These are phyloP conservation scores for Drosophila teissieri DNA, from an alignment of 1,140 invertebrate species.

Conservation along the genomic window DNA sequence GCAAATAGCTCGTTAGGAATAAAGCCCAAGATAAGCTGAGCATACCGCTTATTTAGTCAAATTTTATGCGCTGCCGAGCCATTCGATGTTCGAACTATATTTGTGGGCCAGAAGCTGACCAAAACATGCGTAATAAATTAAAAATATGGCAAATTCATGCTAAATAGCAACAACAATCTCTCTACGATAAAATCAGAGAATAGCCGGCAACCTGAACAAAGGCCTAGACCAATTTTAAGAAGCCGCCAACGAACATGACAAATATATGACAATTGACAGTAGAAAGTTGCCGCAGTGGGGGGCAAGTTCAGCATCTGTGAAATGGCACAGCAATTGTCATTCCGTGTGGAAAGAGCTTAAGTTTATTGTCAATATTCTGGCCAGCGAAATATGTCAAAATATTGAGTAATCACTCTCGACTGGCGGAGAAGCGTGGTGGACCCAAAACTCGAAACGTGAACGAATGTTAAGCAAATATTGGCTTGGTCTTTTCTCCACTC, in stretches of 20 bases:
- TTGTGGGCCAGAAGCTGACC: constrained; percentile 59
- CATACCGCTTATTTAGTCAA: constrained; percentile 54
- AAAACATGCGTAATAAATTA: constrained; percentile 69
- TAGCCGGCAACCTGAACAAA: constrained; percentile 41
- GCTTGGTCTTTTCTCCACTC: constrained; percentile 36
- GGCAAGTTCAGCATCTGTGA: constrained; percentile 34
- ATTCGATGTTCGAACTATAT: constrained; percentile 17
- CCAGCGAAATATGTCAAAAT: constrained; percentile 72
- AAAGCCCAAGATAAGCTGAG: constrained; percentile 20
- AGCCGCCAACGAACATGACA: constrained; percentile 68
- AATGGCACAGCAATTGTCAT: constrained; percentile 82
- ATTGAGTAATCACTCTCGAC: constrained; percentile 72
- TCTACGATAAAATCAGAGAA: constrained; percentile 2
- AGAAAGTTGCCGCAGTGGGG: constrained; percentile 72
- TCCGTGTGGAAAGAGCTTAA: constrained; percentile 76
- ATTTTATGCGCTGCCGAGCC: constrained; percentile 17
- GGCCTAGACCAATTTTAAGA: constrained; percentile 79
- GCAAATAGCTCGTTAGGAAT: constrained; percentile 29
- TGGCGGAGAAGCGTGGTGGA: constrained; percentile 54
- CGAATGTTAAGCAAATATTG: constrained; percentile 75
- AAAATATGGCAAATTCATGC: constrained; percentile 60
- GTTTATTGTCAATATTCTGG: constrained; percentile 80
- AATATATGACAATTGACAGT: constrained; percentile 77
- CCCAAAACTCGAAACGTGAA: constrained; percentile 59
- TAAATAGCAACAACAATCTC: constrained; percentile 64